Conservation (phyloP, 2,888 invertebrate genomes). For the Microchrysa polita region DNA sequence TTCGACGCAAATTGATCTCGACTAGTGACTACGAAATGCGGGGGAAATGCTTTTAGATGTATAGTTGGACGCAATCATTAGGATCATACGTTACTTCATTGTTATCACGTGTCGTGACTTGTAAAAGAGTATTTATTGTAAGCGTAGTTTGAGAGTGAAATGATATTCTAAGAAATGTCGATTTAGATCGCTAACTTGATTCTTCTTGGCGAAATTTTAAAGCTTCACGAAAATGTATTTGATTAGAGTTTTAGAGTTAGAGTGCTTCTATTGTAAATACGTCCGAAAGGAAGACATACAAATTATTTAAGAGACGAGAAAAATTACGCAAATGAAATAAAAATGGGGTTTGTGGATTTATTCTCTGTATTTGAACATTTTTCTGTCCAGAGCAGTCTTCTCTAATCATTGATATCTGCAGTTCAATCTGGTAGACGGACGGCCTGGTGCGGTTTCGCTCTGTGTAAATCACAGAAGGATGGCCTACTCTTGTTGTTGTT, state of each 20-base stretch:
- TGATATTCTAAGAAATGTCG: conserved; percentile 6
- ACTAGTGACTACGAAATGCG: conserved; percentile 53
- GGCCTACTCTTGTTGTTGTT: no score
- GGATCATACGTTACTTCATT: background rate
- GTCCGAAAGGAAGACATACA: no score
- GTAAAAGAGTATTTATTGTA: background rate
- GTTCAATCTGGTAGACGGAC: no score
- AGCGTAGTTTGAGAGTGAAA: conserved; percentile 21
- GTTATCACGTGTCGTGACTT: conserved; percentile 1
- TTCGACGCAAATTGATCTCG: conserved; percentile 58
- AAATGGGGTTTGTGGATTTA: no score
- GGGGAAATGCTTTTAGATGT: background rate
- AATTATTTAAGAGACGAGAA: no score
- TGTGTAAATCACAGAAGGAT: no score
- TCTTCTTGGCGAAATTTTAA: conserved; percentile 12
- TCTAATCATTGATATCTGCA: no score
- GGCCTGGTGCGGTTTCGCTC: no score
- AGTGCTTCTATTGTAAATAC: conserved; percentile 20
- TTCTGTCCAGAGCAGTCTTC: no score
- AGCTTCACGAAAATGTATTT: background rate
- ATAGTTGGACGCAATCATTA: conserved; percentile 15
- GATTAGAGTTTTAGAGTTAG: conserved; percentile 1
- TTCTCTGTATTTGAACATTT: no score
- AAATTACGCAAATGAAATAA: no score
- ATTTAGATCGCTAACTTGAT: conserved; percentile 21